These are phyloP conservation scores for Cheilosia impressa DNA, from an alignment of 2,888 invertebrate species.

Conservation along the genomic window DNA sequence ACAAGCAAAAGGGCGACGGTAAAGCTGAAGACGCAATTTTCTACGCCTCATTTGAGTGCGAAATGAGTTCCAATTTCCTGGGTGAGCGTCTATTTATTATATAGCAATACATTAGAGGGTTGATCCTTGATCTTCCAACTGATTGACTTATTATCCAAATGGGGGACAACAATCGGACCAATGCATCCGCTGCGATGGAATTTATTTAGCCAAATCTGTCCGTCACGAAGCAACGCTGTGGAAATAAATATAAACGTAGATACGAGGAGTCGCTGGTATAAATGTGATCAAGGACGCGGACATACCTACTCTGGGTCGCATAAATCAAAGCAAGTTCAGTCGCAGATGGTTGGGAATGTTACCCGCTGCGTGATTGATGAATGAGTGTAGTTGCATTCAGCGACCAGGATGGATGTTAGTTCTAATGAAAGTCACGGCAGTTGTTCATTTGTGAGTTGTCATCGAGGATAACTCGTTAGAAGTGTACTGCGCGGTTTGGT, in stretches of 20 bases:
- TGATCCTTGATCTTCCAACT: conserved; percentile 15
- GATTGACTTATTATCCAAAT: conserved; percentile 27
- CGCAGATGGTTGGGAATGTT: conserved; percentile 1
- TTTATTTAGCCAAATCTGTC: background rate
- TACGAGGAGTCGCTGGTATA: too few relatives aligned
- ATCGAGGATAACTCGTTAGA: background rate
- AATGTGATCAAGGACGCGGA: too few relatives aligned
- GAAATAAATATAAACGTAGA: background rate
- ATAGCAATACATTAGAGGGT: background rate
- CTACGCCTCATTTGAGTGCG: conserved; percentile 36
- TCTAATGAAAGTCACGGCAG: background rate
- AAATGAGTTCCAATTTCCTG: conserved; percentile 39
- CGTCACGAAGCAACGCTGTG: background rate
- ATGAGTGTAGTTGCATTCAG: conserved; percentile 5
- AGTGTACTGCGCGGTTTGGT: too few relatives aligned
- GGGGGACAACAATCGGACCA: background rate
- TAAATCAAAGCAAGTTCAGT: too few relatives aligned
- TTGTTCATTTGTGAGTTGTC: background rate
- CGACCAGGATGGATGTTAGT: background rate
- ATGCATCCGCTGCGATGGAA: background rate
- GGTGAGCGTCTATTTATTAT: conserved; percentile 37
- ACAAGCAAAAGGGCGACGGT: background rate
- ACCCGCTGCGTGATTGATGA: conserved; percentile 25
- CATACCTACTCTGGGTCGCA: too few relatives aligned
- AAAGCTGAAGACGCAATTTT: conserved; percentile 38